These are phyloP conservation scores for Eristalis intricaria DNA, from an alignment of 2,888 invertebrate species.

Conservation along the genomic window DNA sequence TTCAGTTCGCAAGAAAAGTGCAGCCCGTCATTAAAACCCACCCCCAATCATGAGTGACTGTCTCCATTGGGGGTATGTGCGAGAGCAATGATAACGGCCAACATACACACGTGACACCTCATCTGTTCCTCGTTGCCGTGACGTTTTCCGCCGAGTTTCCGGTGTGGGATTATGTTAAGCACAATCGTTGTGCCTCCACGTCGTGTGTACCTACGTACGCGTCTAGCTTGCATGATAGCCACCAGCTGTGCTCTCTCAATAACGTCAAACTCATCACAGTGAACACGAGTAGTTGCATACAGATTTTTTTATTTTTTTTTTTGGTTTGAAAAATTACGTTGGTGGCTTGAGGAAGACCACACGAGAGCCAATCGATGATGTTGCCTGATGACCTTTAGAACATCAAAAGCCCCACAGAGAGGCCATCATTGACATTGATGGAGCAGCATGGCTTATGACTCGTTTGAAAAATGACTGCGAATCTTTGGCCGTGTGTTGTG, in stretches of 20 bases:
- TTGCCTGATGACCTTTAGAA: neutral
- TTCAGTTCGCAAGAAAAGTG: neutral
- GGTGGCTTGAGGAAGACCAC: neutral
- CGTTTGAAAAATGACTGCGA: neutral
- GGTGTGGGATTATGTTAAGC: neutral
- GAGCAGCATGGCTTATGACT: neutral
- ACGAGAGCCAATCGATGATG: neutral
- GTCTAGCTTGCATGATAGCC: neutral
- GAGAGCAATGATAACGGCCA: neutral
- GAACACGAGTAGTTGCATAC: neutral
- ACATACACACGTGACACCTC: neutral
- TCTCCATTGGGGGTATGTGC: neutral
- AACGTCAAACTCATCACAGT: neutral
- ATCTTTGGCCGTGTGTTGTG: neutral
- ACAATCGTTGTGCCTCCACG: neutral
- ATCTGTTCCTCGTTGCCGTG: neutral
- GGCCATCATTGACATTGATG: neutral
- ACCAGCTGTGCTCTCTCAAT: neutral
- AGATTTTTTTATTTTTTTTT: no score
- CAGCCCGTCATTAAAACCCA: neutral
- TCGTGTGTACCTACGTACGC: neutral
- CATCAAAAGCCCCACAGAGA: neutral
- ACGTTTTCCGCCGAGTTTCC: neutral
- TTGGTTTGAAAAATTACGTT: neutral
- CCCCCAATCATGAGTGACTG: neutral